phyloP scores from a whole-genome alignment of 2,797 vertebrate species.

The Enoplosus armatus region DNA sequence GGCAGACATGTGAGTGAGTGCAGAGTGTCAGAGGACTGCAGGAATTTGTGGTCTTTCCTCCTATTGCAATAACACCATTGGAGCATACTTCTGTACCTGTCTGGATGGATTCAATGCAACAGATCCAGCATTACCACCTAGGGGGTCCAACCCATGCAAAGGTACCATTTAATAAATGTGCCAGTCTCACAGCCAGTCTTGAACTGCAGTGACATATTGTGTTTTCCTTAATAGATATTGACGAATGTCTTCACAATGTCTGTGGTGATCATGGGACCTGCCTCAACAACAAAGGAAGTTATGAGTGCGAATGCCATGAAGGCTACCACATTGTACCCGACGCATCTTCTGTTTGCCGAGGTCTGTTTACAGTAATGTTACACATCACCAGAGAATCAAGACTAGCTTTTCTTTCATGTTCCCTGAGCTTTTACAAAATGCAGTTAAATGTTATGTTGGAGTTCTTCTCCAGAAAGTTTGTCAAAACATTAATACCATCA shows the following conservation, averaged over 20 bases:
- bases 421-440: neutral
- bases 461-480: neutral
- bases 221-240: conserved; percentile 47
- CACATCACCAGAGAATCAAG: neutral
- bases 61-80: conserved; percentile 62
- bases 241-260: conserved; percentile 45
- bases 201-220: neutral
- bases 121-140: neutral
- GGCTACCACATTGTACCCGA: conserved; percentile 19
- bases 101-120: conserved; percentile 31
- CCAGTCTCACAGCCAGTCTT: neutral
- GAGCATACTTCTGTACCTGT: conserved; percentile 56
- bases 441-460: neutral
- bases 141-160: conserved; percentile 7
- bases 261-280: conserved; percentile 57
- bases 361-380: conserved; percentile 30
- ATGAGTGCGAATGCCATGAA: conserved; percentile 7
- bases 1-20: conserved; percentile 69
- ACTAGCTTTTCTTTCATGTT: neutral
- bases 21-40: conserved; percentile 49
- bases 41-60: conserved; percentile 44
- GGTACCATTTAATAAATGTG: conserved; percentile 38
- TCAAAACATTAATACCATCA: neutral
- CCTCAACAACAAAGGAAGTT: conserved; percentile 40
- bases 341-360: conserved; percentile 45